Evolutionary conservation across 2,797 vertebrate species (phyloP).

Genomic region (Numenius phaeopus): DNA sequence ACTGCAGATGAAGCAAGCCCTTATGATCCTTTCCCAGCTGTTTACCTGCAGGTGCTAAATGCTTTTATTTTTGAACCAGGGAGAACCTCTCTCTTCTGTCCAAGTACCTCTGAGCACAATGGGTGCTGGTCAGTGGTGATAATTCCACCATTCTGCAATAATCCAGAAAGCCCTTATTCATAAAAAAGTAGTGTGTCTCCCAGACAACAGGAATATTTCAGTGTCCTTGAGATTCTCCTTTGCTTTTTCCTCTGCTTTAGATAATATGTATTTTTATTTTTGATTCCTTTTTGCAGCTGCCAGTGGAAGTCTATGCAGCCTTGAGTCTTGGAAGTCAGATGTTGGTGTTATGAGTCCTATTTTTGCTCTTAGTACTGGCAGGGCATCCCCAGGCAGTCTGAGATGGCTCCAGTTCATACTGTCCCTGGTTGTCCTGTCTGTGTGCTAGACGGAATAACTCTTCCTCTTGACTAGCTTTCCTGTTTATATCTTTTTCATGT

Average conservation of each 20-base stretch:
- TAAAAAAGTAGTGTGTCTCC: not conserved
- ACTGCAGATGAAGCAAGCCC: not conserved
- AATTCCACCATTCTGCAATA: not conserved
- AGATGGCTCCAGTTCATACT: not conserved
- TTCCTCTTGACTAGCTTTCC: slow-evolving; percentile 7
- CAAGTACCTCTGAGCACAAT: not conserved
- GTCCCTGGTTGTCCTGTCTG: not conserved
- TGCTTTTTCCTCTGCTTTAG: not conserved
- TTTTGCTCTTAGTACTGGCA: slow-evolving; percentile 33
- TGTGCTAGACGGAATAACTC: not conserved
- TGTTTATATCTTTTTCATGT: not conserved
- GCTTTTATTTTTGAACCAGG: not conserved
- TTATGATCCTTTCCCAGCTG: not conserved
- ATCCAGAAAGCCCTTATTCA: not conserved
- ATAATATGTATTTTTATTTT: not conserved
- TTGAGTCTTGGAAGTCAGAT: slow-evolving; percentile 26
- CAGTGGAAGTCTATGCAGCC: not conserved
- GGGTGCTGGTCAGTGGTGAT: not conserved
- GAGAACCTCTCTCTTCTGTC: not conserved
- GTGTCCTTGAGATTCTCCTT: slow-evolving; percentile 30
- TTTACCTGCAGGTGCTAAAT: not conserved
- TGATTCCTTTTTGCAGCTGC: not conserved
- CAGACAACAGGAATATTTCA: not conserved
- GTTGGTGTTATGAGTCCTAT: slow-evolving; percentile 18
- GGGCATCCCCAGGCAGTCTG: not conserved